These are phyloP conservation scores for Amphipoea lucens DNA, from an alignment of 2,888 invertebrate species.

Conservation along the genomic window DNA sequence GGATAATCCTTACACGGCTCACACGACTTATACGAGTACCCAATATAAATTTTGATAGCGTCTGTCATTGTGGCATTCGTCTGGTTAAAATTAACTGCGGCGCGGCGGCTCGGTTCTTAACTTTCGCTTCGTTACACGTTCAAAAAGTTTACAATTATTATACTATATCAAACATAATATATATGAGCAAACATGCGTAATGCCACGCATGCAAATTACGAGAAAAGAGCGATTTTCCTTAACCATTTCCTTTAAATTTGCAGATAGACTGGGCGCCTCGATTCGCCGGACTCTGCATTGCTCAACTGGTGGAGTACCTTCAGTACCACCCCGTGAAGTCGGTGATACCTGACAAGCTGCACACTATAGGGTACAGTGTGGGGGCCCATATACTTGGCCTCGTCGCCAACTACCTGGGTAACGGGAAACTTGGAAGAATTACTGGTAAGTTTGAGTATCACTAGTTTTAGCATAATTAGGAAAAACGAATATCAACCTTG, in stretches of 20 bases:
- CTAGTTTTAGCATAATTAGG: neutral
- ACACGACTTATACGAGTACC: neutral
- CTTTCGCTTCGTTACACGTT: neutral
- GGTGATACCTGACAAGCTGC: slow-evolving; percentile 93
- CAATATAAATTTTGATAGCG: neutral
- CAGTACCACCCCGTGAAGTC: slow-evolving; percentile 93
- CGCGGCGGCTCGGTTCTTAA: neutral
- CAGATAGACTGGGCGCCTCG: slow-evolving; percentile 91
- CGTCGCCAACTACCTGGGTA: slow-evolving; percentile 93
- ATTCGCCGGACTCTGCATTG: slow-evolving; percentile 93
- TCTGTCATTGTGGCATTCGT: neutral
- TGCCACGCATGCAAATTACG: too few relatives aligned
- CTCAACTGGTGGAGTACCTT: slow-evolving; percentile 94
- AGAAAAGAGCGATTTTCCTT: neutral
- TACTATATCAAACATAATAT: neutral
- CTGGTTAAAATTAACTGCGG: neutral
- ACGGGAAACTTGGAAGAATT: slow-evolving; percentile 95
- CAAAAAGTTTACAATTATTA: neutral
- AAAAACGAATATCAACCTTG: neutral
- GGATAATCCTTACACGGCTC: neutral
- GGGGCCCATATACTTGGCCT: slow-evolving; percentile 96
- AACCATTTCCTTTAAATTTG: slow-evolving; percentile 57
- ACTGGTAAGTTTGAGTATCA: slow-evolving; percentile 89
- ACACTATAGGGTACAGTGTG: slow-evolving; percentile 96
- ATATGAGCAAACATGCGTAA: neutral